Conservation (phyloP, 2,888 invertebrate species). For the Eupithecia abbreviata region DNA sequence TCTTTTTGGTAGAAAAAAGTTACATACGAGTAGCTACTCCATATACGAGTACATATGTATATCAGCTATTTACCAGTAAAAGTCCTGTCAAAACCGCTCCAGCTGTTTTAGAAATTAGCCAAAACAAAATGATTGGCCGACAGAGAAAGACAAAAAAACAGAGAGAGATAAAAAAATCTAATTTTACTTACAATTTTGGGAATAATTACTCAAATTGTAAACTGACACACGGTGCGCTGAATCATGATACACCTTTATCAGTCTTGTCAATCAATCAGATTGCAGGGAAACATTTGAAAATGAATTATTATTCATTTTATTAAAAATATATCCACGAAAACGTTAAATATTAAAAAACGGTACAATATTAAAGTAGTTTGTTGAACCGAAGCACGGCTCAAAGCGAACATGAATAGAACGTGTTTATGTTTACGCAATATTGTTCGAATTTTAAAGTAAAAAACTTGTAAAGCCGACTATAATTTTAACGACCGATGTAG, state of each 20-base stretch:
- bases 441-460: neutral
- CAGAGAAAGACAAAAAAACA: neutral
- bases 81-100: neutral
- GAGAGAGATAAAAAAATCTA: no score
- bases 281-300: neutral
- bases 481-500: no score
- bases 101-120: neutral
- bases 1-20: neutral
- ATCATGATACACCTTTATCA: neutral
- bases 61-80: neutral
- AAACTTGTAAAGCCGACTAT: neutral
- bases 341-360: neutral
- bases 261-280: neutral
- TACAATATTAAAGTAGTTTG: conserved; percentile 1
- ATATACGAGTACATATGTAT: neutral
- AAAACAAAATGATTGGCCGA: neutral
- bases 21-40: neutral
- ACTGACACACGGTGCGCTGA: neutral
- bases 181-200: neutral
- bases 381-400: neutral
- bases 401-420: conserved; percentile 1
- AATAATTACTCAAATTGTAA: neutral
- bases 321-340: neutral
- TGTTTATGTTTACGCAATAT: neutral
- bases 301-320: neutral